Evolutionary conservation across 2,113 vertebrate genomes (phyloP), one percentile per base, ranked within the genome.

Genomic region (Aptenodytes patagonicus): DNA sequence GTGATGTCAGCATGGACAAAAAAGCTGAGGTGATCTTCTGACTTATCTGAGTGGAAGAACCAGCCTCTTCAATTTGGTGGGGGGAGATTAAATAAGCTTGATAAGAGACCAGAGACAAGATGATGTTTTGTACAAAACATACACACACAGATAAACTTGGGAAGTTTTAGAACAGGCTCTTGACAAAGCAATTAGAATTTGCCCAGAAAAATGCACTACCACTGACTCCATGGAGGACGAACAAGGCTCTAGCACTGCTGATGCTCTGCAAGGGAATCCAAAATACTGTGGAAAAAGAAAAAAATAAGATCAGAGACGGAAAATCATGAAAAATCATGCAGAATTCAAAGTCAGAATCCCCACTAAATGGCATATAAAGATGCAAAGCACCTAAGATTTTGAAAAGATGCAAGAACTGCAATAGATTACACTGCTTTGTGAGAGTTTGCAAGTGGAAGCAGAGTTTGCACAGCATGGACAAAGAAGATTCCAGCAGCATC

Each of bases 1-100:
- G 21, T 83, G 60, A 72, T 1, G 0, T 90, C 51, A 89, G 60
- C 83, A 26, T 62, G 49, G 62, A 51, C 38, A 84, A 58, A 95
- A 73, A 70, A 22, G 1, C 10, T 42, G 20, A 62, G 17, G 29
- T 62, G 21, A 32, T 66, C 51, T 61, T 82, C 36, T 34, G 26
- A 60, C 7, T 75, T 62, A 72, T 20, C 28, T 54, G 40, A 73
- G 29, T 40, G 10, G 42, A 70, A 91, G 31, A 89, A 77, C 12
- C 4, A 70, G 2, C 9, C 25, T 66, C 2, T 2, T 73, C 4
- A 10, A 71, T 83, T 83, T 77, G 11, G 20, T 2, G 0, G 4
- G 5, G 19, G 12, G 72, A 65, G 38, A 76, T 57, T 47, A 85
- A 72, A 44, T 47, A 61, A 34, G 5, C 36, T 72, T 90, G 34